phyloP scores from a whole-genome alignment of 2,113 vertebrate genomes.

The Ochotona princeps region DNA sequence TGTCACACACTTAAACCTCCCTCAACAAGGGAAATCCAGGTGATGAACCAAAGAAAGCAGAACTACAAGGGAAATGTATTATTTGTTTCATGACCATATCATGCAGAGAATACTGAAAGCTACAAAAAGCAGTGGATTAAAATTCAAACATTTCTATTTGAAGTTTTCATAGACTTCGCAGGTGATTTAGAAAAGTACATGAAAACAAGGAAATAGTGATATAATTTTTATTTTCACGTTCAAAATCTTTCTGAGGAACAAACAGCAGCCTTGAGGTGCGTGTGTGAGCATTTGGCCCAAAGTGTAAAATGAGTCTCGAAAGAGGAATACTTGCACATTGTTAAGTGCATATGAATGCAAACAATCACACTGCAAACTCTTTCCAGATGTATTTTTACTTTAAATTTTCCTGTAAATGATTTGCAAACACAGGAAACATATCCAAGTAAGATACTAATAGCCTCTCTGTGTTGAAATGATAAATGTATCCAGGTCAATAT shows the following conservation, averaged over 20 bases:
- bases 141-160: background rate
- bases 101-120: background rate
- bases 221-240: background rate
- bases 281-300: too few species aligned
- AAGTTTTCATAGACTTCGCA: background rate
- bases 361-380: background rate
- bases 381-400: background rate
- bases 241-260: background rate
- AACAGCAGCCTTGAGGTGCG: background rate
- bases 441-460: constrained; percentile 37
- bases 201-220: background rate
- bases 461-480: constrained; percentile 43
- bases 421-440: background rate
- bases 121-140: background rate
- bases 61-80: background rate
- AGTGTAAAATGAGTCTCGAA: background rate
- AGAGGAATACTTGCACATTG: background rate
- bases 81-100: background rate
- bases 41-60: too few species aligned
- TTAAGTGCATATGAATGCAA: constrained; percentile 26
- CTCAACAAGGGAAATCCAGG: too few species aligned
- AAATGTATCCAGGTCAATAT: constrained; percentile 11
- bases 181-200: background rate
- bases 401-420: constrained; percentile 54
- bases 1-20: too few species aligned